phyloP scores from a whole-genome alignment of 2,888 invertebrate genomes.

The Phania funesta region DNA sequence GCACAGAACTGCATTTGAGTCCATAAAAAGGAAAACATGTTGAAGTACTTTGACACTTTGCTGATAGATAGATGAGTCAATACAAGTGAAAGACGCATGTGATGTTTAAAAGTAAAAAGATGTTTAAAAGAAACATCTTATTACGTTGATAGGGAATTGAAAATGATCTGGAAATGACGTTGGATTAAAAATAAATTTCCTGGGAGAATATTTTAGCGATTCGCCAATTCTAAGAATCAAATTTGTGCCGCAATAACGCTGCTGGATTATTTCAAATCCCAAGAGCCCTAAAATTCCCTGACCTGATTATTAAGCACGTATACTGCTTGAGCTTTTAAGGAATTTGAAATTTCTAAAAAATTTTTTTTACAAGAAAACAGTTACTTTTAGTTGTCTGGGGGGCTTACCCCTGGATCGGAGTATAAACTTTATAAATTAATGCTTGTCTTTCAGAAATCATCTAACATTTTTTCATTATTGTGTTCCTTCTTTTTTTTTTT shows the following conservation, averaged over 20 bases:
- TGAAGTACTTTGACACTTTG: not conserved
- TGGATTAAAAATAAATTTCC: constrained; percentile 30
- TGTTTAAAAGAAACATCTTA: constrained; percentile 6
- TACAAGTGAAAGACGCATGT: not conserved
- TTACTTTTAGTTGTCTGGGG: too few species aligned
- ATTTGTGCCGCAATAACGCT: too few species aligned
- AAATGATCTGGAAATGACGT: not conserved
- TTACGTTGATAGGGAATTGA: not conserved
- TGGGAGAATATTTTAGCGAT: constrained; percentile 5
- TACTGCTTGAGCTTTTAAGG: too few species aligned
- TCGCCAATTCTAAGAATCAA: not conserved
- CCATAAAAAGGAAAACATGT: not conserved
- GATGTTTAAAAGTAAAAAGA: not conserved
- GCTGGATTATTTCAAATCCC: too few species aligned
- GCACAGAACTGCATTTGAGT: not conserved
- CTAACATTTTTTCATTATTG: not conserved
- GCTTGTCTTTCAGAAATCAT: not conserved
- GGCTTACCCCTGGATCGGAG: too few species aligned
- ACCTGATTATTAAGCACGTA: too few species aligned
- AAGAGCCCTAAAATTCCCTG: too few species aligned
- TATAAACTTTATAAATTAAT: too few species aligned
- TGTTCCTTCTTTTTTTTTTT: not conserved
- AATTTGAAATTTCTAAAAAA: not conserved
- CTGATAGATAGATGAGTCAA: constrained; percentile 46
- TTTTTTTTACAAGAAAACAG: too few species aligned